Evolutionary conservation across 2,113 vertebrate species (phyloP), one percentile per base, ranked within the genome.

Genomic region (Egretta garzetta): DNA sequence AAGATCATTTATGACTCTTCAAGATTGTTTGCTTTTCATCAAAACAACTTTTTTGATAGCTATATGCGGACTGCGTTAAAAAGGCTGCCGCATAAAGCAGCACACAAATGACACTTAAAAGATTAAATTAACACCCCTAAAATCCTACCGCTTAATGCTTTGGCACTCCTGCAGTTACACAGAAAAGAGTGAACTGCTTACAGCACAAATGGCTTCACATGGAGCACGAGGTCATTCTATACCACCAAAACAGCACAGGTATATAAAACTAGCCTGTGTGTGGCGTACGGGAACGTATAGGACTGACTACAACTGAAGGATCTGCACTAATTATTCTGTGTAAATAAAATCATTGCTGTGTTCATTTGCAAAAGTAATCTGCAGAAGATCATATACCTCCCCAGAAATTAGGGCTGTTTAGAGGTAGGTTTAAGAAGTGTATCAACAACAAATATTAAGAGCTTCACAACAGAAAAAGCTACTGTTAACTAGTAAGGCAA

Each of bases 81-180:
- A 76, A 73, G 37, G 49, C 59, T 66, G 60, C 5, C 41, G 67
- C 33, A 83, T 67, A 73, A 95, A 64, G 28, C 55, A 67, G 86
- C 47, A 90, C 47, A 68, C 22, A 33, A 92, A 71, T 0, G 8
- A 62, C 82, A 53, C 32, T 62, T 66, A 33, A 50, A 55, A 82
- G 27, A 81, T 55, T 50, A 82, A 86, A 94, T 80, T 39, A 89
- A 60, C 72, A 89, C 72, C 72, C 55, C 24, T 64, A 70, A 89
- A 86, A 85, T 47, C 23, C 63, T 50, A 2, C 71, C 43, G 75
- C 59, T 86, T 68, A 63, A 52, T 45, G 60, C 59, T 53, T 12
- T 33, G 45, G 59, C 33, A 23, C 23, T 85, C 41, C 59, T 43
- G 63, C 53, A 68, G 73, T 39, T 30, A 12, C 4, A 9, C 17